Conservation (phyloP, 92 coral and sea anemone genomes). For the Umimayanthus chanpuru region DNA sequence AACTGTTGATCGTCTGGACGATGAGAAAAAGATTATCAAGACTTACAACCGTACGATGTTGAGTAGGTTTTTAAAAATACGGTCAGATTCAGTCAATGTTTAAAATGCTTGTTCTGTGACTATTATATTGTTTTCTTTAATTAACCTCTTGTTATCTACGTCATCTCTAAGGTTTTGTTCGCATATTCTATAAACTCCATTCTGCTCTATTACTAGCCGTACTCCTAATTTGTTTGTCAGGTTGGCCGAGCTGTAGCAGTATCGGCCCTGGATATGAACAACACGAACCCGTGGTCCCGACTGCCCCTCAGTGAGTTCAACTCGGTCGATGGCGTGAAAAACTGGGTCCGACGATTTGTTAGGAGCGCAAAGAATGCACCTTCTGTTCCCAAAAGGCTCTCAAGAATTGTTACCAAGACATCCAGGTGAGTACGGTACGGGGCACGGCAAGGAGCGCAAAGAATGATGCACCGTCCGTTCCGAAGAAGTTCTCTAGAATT, state of each 20-base stretch:
- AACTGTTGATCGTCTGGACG: too few relatives aligned
- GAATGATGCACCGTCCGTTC: constrained; percentile 88
- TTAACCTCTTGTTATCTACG: too few relatives aligned
- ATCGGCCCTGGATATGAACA: constrained; percentile 91
- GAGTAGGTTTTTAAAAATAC: too few relatives aligned
- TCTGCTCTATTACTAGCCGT: too few relatives aligned
- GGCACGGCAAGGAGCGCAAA: constrained; percentile 63
- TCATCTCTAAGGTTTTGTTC: too few relatives aligned
- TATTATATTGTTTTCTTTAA: too few relatives aligned
- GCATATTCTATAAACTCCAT: too few relatives aligned
- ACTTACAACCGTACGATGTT: too few relatives aligned
- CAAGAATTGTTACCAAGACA: constrained; percentile 77
- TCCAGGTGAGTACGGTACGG: constrained; percentile 65
- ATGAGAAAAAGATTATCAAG: too few relatives aligned
- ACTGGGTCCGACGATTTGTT: constrained; percentile 88
- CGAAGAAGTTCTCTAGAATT: constrained; percentile 74
- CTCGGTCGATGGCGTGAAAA: constrained; percentile 89
- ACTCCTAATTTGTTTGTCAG: constrained; percentile 38
- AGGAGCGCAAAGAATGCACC: constrained; percentile 93
- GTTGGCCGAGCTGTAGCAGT: constrained; percentile 95
- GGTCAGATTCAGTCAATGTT: too few relatives aligned
- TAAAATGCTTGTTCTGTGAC: too few relatives aligned
- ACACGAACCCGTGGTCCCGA: constrained; percentile 96
- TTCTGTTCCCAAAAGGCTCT: constrained; percentile 75
- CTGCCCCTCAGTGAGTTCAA: constrained; percentile 88